phyloP scores from a whole-genome alignment of 2,888 invertebrate genomes.

The Incurvaria masculella region DNA sequence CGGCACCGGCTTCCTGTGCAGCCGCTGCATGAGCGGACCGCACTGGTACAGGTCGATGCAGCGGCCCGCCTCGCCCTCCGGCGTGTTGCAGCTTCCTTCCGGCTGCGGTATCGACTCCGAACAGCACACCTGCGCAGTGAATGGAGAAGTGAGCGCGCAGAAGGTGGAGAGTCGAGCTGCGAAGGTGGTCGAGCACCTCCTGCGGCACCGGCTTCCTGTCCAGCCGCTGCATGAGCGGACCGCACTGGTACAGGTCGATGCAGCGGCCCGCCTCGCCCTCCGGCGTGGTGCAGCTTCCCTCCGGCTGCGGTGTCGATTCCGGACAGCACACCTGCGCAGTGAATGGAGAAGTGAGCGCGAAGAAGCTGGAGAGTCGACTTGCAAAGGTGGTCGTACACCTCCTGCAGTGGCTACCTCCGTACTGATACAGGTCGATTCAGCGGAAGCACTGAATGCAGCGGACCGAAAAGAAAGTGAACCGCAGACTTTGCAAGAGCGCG shows the following conservation, averaged over 20 bases:
- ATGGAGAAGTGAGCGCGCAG: no score
- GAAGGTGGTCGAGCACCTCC: neutral
- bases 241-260: constrained; percentile 25
- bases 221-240: constrained; percentile 18
- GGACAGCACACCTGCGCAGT: constrained; percentile 37
- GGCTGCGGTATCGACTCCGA: neutral
- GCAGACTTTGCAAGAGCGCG: no score
- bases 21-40: constrained; percentile 19
- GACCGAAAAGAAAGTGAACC: no score
- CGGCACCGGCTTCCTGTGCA: constrained; percentile 20
- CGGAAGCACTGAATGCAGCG: neutral
- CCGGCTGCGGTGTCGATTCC: neutral
- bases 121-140: constrained; percentile 7
- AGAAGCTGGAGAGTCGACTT: constrained; percentile 11
- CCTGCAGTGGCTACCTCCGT: neutral
- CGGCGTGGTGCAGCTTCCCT: no score
- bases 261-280: neutral
- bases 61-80: constrained; percentile 24
- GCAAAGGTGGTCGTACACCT: neutral
- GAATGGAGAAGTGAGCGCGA: no score
- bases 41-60: constrained; percentile 28
- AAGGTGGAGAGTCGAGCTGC: no score
- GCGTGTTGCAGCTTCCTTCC: constrained; percentile 22
- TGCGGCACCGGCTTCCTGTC: neutral
- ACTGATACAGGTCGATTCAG: neutral